Conservation (phyloP, 2,113 vertebrate genomes). For the Fulmarus glacialis region DNA sequence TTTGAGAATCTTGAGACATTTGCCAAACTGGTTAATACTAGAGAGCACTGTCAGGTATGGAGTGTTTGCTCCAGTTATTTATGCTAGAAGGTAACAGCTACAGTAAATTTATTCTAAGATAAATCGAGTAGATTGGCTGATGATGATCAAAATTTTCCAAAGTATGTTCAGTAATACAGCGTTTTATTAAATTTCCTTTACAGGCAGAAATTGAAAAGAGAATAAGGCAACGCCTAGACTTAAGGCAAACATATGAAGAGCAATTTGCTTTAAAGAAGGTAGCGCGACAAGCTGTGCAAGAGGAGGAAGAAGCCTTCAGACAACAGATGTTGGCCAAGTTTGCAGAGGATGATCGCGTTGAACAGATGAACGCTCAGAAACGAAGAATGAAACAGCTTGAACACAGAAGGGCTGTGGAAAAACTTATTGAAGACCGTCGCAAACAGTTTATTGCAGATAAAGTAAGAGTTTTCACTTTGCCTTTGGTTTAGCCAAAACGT, state of each 20-base stretch:
- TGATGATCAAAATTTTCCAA: neutral
- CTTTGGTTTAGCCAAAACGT: neutral
- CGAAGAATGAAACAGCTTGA: constrained; percentile 90
- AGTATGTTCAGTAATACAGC: neutral
- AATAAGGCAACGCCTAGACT: constrained; percentile 81
- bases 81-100: neutral
- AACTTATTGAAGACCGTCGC: constrained; percentile 83
- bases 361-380: constrained; percentile 91
- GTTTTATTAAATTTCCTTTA: neutral
- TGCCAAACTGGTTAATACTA: neutral
- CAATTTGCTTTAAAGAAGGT: constrained; percentile 85
- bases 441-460: constrained; percentile 81
- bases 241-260: constrained; percentile 81
- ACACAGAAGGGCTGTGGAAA: constrained; percentile 85
- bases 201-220: constrained; percentile 88
- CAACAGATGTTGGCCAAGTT: constrained; percentile 85
- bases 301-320: constrained; percentile 85
- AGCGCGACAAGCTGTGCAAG: constrained; percentile 72
- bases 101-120: neutral
- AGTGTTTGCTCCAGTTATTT: neutral
- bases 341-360: constrained; percentile 89
- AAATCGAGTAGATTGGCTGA: neutral
- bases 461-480: constrained; percentile 64
- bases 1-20: neutral
- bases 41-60: neutral